phyloP scores from a whole-genome alignment of 2,113 vertebrate genomes.

The Cryptoleucopteryx plumbea region DNA sequence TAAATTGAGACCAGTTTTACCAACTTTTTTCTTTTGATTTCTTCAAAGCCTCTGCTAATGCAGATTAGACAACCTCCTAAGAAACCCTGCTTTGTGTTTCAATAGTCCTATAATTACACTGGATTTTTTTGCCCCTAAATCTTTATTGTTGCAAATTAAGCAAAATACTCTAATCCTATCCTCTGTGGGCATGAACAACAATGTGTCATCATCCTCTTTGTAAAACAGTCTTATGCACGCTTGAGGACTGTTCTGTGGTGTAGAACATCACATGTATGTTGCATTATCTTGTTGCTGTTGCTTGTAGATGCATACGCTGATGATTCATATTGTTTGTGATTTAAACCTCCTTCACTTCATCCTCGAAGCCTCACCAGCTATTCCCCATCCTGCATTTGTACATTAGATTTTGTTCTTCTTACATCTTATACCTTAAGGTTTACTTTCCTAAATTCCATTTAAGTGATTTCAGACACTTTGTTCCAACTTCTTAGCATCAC shows the following conservation, averaged over 20 bases:
- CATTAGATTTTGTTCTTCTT: background rate
- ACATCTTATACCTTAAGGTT: background rate
- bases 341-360: background rate
- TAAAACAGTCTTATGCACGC: background rate
- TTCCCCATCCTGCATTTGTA: background rate
- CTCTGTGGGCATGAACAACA: background rate
- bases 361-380: background rate
- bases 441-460: background rate
- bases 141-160: constrained; percentile 24
- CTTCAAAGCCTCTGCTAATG: background rate
- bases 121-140: background rate
- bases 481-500: background rate
- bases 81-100: constrained; percentile 11
- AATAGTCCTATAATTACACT: background rate
- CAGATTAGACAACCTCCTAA: constrained; percentile 26
- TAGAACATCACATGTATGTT: background rate
- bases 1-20: background rate
- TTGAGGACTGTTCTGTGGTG: background rate
- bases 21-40: background rate
- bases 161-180: background rate
- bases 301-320: background rate
- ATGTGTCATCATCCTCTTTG: background rate
- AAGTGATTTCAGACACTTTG: background rate
- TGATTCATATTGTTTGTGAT: background rate
- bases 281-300: background rate